Percentiles rank a stretch among this genome's conserved stretches.
Evolutionary conservation across 2,797 vertebrate genomes (phyloP).

Genomic region (Luscinia luscinia): DNA sequence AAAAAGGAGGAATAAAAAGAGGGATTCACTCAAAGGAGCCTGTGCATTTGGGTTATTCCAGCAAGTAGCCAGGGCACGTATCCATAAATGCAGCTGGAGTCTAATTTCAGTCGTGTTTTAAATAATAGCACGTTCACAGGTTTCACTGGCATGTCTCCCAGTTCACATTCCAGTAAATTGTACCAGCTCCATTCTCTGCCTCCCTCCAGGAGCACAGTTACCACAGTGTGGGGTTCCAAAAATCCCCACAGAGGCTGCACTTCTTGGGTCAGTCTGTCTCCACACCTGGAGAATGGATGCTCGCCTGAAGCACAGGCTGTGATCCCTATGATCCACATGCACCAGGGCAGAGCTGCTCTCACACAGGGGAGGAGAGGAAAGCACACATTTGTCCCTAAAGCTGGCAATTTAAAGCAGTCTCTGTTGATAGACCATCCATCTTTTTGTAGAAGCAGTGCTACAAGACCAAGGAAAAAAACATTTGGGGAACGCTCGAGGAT

Average conservation of each 20-base stretch:
- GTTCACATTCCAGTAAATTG: not conserved
- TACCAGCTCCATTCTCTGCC: not conserved
- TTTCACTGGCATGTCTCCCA: not conserved
- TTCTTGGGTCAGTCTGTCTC: not conserved
- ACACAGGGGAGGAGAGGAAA: not conserved
- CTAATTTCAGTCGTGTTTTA: slow-evolving; percentile 8
- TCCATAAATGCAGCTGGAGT: slow-evolving; percentile 13
- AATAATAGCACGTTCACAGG: not conserved
- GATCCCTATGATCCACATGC: not conserved
- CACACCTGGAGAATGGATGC: not conserved
- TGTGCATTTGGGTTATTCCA: not conserved
- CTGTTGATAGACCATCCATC: not conserved
- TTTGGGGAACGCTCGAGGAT: not conserved
- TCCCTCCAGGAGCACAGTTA: not conserved
- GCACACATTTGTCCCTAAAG: not conserved
- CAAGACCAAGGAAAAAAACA: not conserved
- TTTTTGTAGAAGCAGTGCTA: not conserved
- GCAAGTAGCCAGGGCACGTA: not conserved
- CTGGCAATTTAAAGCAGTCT: not conserved
- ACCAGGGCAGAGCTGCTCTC: not conserved
- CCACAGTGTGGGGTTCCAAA: not conserved
- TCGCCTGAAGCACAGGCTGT: not conserved
- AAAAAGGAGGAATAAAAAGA: slow-evolving; percentile 26
- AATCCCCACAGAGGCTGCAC: not conserved
- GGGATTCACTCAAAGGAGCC: not conserved